A percentile compares a stretch with the other conserved stretches of the same genome.
These are phyloP conservation scores for Idaea aversata DNA, from an alignment of 2,888 invertebrate genomes.

Conservation along the genomic window DNA sequence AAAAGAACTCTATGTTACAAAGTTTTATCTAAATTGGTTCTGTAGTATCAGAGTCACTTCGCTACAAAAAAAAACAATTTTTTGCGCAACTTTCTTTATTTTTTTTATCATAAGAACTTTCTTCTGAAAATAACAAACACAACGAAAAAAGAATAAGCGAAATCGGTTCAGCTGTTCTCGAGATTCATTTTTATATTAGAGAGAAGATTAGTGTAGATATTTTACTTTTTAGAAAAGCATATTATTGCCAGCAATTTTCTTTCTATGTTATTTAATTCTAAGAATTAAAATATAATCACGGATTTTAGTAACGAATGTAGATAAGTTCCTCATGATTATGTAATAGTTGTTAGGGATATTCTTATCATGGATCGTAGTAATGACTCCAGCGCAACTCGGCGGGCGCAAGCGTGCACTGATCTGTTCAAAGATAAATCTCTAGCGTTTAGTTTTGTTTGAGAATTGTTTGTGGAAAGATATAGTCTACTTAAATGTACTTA, in stretches of 20 bases:
- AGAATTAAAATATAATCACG: background rate
- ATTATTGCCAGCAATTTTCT: background rate
- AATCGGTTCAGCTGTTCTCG: too few relatives aligned
- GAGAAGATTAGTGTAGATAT: background rate
- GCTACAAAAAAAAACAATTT: too few relatives aligned
- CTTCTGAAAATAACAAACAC: too few relatives aligned
- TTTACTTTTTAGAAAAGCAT: background rate
- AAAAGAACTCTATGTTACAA: too few relatives aligned
- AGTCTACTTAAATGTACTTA: background rate
- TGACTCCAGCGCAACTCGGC: background rate
- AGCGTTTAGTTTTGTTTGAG: background rate
- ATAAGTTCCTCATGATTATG: background rate
- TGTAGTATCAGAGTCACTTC: too few relatives aligned
- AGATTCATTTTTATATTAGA: too few relatives aligned
- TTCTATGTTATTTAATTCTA: background rate
- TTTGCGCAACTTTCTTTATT: too few relatives aligned
- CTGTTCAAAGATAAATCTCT: constrained; percentile 7
- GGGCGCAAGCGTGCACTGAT: constrained; percentile 4
- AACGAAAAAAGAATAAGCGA: too few relatives aligned
- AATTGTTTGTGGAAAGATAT: background rate
- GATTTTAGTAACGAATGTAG: background rate
- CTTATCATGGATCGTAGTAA: background rate
- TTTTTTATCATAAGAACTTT: too few relatives aligned
- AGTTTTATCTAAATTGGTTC: too few relatives aligned
- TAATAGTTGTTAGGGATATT: background rate